phyloP scores from a whole-genome alignment of 37 sponge, comb jelly and placozoan species.

The Oscarella lobularis region DNA sequence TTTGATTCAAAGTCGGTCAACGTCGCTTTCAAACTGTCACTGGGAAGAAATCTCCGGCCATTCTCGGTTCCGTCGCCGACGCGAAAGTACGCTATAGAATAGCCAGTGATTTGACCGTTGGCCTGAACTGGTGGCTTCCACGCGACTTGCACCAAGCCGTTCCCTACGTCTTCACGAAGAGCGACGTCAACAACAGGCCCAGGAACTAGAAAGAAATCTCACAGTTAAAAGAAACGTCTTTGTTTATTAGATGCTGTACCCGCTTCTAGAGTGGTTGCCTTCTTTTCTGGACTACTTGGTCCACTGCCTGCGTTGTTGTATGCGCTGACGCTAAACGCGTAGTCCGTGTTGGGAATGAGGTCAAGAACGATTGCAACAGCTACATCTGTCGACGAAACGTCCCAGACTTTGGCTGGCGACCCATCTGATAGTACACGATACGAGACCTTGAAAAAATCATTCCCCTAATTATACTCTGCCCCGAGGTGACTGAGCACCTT shows the following conservation, averaged over 20 bases:
- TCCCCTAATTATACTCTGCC: too few species aligned
- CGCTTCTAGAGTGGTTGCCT: background rate
- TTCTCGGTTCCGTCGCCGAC: background rate
- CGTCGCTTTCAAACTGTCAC: background rate
- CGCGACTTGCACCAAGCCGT: background rate
- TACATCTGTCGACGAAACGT: background rate
- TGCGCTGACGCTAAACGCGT: background rate
- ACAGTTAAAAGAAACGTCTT: too few species aligned
- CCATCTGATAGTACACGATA: too few species aligned
- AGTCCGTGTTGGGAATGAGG: background rate
- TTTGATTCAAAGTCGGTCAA: background rate
- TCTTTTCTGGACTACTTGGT: background rate
- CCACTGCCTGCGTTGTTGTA: background rate
- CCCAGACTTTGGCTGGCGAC: too few species aligned
- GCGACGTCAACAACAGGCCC: background rate
- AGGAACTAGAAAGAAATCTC: background rate
- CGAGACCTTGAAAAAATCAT: too few species aligned
- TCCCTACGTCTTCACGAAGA: background rate
- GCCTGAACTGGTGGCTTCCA: background rate
- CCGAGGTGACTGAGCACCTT: too few species aligned
- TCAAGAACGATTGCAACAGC: background rate
- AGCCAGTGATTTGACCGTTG: background rate
- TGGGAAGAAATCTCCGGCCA: background rate
- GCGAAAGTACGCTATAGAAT: background rate
- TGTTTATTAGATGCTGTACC: too few species aligned